Evolutionary conservation across 2,113 vertebrate genomes (phyloP).

Genomic region (Apeltes quadracus): DNA sequence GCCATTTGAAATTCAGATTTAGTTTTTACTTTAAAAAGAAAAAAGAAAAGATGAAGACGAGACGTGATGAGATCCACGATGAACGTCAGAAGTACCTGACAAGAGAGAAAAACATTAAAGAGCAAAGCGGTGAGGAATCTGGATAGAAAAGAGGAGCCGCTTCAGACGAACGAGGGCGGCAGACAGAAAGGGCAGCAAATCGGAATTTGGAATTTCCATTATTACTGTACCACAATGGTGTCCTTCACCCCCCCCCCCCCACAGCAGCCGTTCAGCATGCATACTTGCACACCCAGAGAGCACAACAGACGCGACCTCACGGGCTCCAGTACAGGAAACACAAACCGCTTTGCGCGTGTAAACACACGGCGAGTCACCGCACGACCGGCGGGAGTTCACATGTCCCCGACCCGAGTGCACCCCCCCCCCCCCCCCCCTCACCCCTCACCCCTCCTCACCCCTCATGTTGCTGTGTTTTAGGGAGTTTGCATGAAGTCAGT

Average conservation of each 20-base stretch:
- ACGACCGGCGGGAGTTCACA: neutral
- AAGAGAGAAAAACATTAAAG: neutral
- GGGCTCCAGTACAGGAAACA: conserved; percentile 32
- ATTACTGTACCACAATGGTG: conserved; percentile 55
- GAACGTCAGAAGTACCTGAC: conserved; percentile 15
- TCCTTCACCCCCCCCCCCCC: conserved; percentile 41
- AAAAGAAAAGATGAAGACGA: neutral
- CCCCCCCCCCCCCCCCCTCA: no score
- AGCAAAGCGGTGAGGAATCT: neutral
- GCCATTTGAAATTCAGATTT: conserved; percentile 56
- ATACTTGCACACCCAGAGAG: conserved; percentile 45
- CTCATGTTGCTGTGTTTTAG: no score
- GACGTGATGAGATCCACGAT: conserved; percentile 35
- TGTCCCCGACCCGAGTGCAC: neutral
- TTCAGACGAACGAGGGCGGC: conserved; percentile 21
- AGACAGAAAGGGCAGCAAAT: conserved; percentile 33
- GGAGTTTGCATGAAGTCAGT: no score
- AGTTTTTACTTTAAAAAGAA: neutral
- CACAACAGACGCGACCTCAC: conserved; percentile 37
- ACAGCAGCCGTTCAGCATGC: conserved; percentile 36
- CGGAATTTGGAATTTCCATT: conserved; percentile 52
- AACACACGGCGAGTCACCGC: conserved; percentile 13
- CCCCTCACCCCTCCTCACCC: no score
- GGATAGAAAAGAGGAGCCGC: neutral
- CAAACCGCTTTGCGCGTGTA: conserved; percentile 32